Conservation (phyloP, 1,140 invertebrate species). For the Procambarus clarkii region DNA sequence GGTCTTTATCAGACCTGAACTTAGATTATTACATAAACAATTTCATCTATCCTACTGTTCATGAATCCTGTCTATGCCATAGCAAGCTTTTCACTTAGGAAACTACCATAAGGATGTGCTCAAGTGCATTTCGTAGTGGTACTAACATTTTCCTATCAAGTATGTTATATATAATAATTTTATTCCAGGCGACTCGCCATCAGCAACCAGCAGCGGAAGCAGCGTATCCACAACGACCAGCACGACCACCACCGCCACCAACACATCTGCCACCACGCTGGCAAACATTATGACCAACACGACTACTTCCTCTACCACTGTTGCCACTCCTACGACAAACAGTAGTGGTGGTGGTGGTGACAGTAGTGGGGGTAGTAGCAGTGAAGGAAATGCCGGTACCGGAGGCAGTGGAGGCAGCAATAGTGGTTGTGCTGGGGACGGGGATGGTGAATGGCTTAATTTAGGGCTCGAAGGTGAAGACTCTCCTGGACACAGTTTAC, state of each 20-base stretch:
- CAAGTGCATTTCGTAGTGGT: too few relatives aligned
- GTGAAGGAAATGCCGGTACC: slow-evolving; percentile 3
- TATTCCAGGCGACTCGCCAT: slow-evolving; percentile 16
- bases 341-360: neutral
- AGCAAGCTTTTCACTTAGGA: too few relatives aligned
- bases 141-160: too few relatives aligned
- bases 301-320: neutral
- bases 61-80: too few relatives aligned
- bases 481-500: slow-evolving; percentile 47
- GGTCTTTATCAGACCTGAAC: too few relatives aligned
- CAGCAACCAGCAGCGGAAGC: slow-evolving; percentile 15
- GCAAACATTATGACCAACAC: neutral
- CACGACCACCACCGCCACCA: slow-evolving; percentile 14
- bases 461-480: slow-evolving; percentile 44
- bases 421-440: slow-evolving; percentile 20
- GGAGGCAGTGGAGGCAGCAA: slow-evolving; percentile 20
- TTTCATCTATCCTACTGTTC: too few relatives aligned
- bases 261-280: slow-evolving; percentile 1
- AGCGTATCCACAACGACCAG: slow-evolving; percentile 1
- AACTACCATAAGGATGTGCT: too few relatives aligned
- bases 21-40: too few relatives aligned
- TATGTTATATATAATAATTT: neutral
- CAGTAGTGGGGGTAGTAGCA: slow-evolving; percentile 30
- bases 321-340: slow-evolving; percentile 5
- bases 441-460: slow-evolving; percentile 58